Evolutionary conservation across 1,140 invertebrate species (phyloP).

Genomic region (Platorchestia sp.): DNA sequence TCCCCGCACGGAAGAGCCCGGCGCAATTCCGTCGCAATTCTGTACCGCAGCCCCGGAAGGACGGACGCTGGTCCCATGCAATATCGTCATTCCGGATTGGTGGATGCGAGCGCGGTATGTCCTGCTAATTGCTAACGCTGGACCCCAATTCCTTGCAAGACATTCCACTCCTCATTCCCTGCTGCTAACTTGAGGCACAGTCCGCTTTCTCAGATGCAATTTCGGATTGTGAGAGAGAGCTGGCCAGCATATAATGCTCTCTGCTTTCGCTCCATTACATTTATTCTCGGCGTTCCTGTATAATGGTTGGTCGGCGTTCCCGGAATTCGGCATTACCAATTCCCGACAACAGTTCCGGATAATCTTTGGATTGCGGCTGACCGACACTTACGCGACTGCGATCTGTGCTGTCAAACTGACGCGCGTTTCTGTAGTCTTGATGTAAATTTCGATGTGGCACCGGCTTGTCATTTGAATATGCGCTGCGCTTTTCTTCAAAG

Average conservation of each 20-base stretch:
- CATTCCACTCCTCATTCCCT: conserved; percentile 21
- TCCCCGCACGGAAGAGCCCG: background rate
- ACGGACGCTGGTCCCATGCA: background rate
- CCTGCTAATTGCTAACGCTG: conserved; percentile 11
- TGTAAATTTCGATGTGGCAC: too few species aligned
- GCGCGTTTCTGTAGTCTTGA: background rate
- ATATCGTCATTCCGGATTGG: conserved; percentile 26
- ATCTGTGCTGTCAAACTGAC: background rate
- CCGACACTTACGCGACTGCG: background rate
- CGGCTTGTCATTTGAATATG: too few species aligned
- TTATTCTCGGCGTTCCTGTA: background rate
- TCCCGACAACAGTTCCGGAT: background rate
- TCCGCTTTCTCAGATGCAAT: conserved; percentile 12
- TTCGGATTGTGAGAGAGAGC: conserved; percentile 3
- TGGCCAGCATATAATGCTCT: conserved; percentile 5
- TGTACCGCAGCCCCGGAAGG: background rate
- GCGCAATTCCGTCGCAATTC: conserved; percentile 22
- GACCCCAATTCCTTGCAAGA: conserved; percentile 37
- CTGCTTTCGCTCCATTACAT: conserved; percentile 14
- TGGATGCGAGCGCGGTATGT: background rate
- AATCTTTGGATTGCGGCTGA: background rate
- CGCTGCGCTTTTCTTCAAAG: too few species aligned
- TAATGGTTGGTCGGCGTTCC: background rate
- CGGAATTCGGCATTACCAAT: conserved; percentile 2
- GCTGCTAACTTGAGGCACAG: conserved; percentile 11